Conservation (phyloP, 2,888 invertebrate genomes). For the Xestia ashworthii region DNA sequence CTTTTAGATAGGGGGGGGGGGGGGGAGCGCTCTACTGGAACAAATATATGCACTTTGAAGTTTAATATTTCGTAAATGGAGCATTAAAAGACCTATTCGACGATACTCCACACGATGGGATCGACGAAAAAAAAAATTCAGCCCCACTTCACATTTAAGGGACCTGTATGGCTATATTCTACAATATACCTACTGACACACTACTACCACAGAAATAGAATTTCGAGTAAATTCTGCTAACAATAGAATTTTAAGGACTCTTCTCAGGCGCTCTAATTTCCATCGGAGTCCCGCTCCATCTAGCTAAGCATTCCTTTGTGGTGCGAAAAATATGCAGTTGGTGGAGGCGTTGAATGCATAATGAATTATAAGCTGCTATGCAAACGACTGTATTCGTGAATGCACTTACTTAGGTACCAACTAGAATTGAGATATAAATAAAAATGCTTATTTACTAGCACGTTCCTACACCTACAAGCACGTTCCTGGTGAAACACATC, state of each 20-base stretch:
- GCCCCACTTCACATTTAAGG: too few species aligned
- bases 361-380: slow-evolving; percentile 40
- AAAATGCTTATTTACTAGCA: too few species aligned
- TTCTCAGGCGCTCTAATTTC: slow-evolving; percentile 17
- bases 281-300: slow-evolving; percentile 10
- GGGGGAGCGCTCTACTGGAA: too few species aligned
- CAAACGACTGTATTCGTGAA: slow-evolving; percentile 37
- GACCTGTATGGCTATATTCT: background rate
- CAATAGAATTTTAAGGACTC: background rate
- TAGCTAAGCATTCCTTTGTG: slow-evolving; percentile 29
- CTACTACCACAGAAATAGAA: background rate
- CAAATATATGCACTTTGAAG: too few species aligned
- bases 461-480: too few species aligned
- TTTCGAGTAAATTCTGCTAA: background rate
- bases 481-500: background rate
- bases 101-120: too few species aligned
- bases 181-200: too few species aligned
- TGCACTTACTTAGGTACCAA: slow-evolving; percentile 9
- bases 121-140: too few species aligned
- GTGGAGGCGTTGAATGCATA: slow-evolving; percentile 51
- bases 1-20: too few species aligned
- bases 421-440: background rate
- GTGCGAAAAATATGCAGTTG: slow-evolving; percentile 48
- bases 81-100: too few species aligned
- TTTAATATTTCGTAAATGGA: too few species aligned